Conservation (phyloP, 2,113 vertebrate genomes). For the Chaenocephalus aceratus region DNA sequence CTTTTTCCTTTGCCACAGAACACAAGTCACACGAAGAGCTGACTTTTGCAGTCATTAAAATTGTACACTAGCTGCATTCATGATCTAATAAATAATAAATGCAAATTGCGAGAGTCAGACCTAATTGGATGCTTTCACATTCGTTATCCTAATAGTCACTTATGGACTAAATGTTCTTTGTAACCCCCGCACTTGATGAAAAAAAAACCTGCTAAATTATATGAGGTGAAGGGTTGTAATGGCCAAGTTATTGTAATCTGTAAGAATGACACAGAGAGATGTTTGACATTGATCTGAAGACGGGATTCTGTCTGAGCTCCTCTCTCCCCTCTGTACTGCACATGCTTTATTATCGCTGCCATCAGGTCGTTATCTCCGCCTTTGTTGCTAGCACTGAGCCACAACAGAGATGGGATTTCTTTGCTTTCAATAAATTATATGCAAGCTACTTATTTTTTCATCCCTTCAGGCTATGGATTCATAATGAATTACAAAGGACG, state of each 20-base stretch:
- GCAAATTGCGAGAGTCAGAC: slow-evolving; percentile 56
- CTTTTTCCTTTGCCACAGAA: slow-evolving; percentile 33
- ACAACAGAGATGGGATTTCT: slow-evolving; percentile 48
- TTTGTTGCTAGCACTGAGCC: slow-evolving; percentile 44
- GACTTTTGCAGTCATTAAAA: slow-evolving; percentile 64
- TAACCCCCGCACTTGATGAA: slow-evolving; percentile 17
- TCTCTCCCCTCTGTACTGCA: slow-evolving; percentile 23
- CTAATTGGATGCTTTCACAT: slow-evolving; percentile 51
- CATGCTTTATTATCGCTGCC: slow-evolving; percentile 47
- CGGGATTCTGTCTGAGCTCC: slow-evolving; percentile 19
- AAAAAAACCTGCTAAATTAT: neutral
- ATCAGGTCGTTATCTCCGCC: slow-evolving; percentile 58
- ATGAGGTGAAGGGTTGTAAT: slow-evolving; percentile 28
- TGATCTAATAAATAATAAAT: slow-evolving; percentile 59
- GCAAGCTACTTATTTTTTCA: slow-evolving; percentile 44
- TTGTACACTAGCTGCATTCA: slow-evolving; percentile 60
- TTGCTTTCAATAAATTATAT: slow-evolving; percentile 62
- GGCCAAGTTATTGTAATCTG: slow-evolving; percentile 29
- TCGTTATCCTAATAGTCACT: slow-evolving; percentile 40
- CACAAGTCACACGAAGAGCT: slow-evolving; percentile 55
- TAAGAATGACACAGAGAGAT: slow-evolving; percentile 20
- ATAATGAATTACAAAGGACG: slow-evolving; percentile 54
- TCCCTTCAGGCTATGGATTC: slow-evolving; percentile 48
- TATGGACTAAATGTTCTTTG: slow-evolving; percentile 46
- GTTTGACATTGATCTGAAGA: slow-evolving; percentile 41